Conservation (phyloP, 2,797 vertebrate species). For the Hypotaenidia philippensis region DNA sequence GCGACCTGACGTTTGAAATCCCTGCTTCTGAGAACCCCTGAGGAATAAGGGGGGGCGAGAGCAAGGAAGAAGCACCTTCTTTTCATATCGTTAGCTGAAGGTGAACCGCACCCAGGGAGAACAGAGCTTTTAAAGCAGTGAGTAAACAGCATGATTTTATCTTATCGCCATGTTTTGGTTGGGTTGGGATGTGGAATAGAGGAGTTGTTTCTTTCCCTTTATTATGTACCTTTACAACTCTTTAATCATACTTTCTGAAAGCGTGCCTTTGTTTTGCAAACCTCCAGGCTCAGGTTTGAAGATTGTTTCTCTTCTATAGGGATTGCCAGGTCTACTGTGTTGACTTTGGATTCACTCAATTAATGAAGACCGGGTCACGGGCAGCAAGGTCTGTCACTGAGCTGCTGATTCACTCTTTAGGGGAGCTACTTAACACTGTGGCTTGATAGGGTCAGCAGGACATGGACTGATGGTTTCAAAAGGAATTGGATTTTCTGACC, state of each 20-base stretch:
- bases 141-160: slow-evolving; percentile 1
- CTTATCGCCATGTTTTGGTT: neutral
- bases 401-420: neutral
- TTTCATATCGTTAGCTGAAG: neutral
- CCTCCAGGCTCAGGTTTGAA: neutral
- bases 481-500: neutral
- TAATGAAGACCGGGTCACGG: neutral
- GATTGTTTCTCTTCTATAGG: neutral
- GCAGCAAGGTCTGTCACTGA: neutral
- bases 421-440: neutral
- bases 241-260: neutral
- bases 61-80: neutral
- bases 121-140: neutral
- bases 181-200: neutral
- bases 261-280: neutral
- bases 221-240: neutral
- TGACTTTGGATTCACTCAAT: neutral
- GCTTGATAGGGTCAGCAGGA: neutral
- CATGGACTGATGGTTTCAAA: neutral
- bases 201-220: neutral
- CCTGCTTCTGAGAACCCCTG: neutral
- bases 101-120: neutral
- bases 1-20: neutral
- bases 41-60: neutral
- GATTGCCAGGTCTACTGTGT: neutral